Evolutionary conservation across 2,888 invertebrate genomes (phyloP).

Genomic region (Nomada flava): DNA sequence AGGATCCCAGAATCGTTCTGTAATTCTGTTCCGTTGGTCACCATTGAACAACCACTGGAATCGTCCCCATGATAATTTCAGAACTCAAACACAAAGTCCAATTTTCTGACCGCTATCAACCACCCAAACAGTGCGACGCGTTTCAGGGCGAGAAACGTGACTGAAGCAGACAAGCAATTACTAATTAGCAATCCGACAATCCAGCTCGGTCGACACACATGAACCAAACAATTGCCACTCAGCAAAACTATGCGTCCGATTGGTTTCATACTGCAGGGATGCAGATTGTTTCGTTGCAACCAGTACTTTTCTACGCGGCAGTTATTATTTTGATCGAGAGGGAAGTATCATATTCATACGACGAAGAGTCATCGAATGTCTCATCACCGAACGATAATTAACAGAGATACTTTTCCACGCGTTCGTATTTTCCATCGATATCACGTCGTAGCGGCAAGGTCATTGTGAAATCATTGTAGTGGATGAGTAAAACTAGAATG

Average conservation of each 20-base stretch:
- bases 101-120: slow-evolving; percentile 14
- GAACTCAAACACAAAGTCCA: neutral
- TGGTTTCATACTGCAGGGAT: slow-evolving; percentile 3
- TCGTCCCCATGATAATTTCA: neutral
- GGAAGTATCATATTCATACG: no score
- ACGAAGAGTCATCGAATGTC: no score
- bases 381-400: no score
- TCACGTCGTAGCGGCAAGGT: no score
- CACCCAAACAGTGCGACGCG: slow-evolving; percentile 5
- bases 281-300: neutral
- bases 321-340: neutral
- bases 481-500: no score
- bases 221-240: slow-evolving; percentile 13
- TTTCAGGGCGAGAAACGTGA: slow-evolving; percentile 33
- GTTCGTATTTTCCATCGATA: no score
- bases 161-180: slow-evolving; percentile 43
- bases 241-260: slow-evolving; percentile 3
- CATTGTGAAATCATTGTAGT: no score
- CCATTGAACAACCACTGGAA: neutral
- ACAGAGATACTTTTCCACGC: no score
- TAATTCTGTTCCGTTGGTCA: neutral
- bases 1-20: neutral
- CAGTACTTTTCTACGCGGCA: neutral
- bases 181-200: slow-evolving; percentile 40
- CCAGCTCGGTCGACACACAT: slow-evolving; percentile 9